Conservation (phyloP, 2,888 invertebrate genomes). For the Volucella inanis region DNA sequence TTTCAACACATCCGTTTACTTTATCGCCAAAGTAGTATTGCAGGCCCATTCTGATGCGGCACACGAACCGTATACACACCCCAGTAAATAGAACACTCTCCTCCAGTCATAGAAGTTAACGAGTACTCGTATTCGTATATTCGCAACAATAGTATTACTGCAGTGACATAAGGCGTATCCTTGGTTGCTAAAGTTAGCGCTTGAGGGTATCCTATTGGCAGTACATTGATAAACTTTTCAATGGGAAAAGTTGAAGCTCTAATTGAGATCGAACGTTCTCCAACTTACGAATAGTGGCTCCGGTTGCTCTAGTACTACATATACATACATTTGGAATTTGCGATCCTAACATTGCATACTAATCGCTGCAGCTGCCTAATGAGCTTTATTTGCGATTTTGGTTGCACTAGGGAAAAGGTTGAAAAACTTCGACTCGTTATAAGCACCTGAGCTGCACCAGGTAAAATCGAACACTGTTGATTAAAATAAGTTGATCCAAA, state of each 20-base stretch:
- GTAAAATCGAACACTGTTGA: too few species aligned
- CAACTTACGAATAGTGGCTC: not conserved
- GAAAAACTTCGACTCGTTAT: too few species aligned
- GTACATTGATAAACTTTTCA: conserved; percentile 48
- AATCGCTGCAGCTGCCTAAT: conserved; percentile 31
- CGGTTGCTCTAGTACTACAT: too few species aligned
- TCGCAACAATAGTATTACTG: not conserved
- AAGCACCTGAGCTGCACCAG: too few species aligned
- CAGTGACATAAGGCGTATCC: not conserved
- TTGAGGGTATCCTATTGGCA: not conserved
- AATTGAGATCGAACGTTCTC: conserved; percentile 28
- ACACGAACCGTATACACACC: not conserved
- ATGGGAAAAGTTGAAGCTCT: conserved; percentile 36
- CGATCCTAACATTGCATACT: conserved; percentile 19
- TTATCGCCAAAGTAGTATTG: not conserved
- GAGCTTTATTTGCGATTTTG: not conserved
- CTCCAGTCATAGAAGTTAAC: conserved; percentile 1
- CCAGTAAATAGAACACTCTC: conserved; percentile 22
- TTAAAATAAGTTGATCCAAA: too few species aligned
- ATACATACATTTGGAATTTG: not conserved
- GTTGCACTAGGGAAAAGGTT: too few species aligned
- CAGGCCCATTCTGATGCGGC: not conserved
- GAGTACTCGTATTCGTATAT: conserved; percentile 3
- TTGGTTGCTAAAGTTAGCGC: not conserved
- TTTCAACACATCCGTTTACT: conserved; percentile 27